Evolutionary conservation across 2,113 vertebrate species (phyloP), one percentile per base, ranked within the genome.

Genomic region (Pao palembangensis): DNA sequence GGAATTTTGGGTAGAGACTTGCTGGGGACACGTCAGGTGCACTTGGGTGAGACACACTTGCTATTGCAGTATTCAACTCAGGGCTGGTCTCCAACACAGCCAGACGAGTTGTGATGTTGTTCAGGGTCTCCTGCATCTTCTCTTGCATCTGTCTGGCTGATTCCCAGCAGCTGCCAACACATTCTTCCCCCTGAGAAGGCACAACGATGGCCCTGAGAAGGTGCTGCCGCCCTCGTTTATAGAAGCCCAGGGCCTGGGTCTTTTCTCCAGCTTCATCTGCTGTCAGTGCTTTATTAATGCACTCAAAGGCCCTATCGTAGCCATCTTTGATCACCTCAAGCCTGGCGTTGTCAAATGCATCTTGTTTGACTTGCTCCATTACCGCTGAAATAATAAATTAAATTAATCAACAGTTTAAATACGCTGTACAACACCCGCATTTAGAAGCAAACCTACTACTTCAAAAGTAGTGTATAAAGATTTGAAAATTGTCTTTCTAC

Each of bases 71-170:
- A 16, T 0, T 52, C 0, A 14, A 2, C 20, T 73, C 80, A 5
- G 51, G n/a, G 62, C 80, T 88, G 62, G 91, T 92, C 71, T 95
- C 93, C 0, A 98, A 67, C 21, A 91, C 84, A 25, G 88, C 64
- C 0, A 99, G 80, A 19, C 96, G 91, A 18, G 93, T 75, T 0
- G 74, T 91, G 55, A 99, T 96, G 0, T 97, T 98, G 74, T 87
- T 90, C 6, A 98, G 82, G 0, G 95, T 98, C 75, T 96, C 95
- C 69, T 85, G 90, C 96, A 98, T 99, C 82, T 99, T 98, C 71
- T 88, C 82, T 5, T 99, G 96, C 96, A 97, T 98, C 85, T 95
- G 90, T 51, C 93, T 88, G 25, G 94, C 95, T 4, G 91, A 90
- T 2, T 95, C 93, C 96, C 94, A 98, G 42, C 84, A 85, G 48